Conservation (phyloP, 2,113 vertebrate species). For the Cinclus cinclus region DNA sequence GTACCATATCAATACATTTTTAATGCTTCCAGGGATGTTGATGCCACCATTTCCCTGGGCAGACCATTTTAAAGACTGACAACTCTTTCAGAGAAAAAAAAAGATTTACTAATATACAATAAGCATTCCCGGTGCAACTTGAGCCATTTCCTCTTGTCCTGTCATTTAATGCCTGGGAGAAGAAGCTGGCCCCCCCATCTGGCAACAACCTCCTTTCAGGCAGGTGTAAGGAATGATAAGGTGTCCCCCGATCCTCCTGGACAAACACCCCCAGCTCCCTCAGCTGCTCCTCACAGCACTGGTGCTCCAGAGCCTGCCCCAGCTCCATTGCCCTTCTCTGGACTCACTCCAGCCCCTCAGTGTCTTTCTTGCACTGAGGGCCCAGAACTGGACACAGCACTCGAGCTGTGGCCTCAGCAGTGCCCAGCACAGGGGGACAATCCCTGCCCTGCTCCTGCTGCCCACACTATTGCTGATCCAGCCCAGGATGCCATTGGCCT, state of each 20-base stretch:
- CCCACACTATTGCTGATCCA: background rate
- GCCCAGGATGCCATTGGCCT: background rate
- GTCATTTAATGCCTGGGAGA: background rate
- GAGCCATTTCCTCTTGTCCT: background rate
- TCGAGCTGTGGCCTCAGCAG: rapidly evolving
- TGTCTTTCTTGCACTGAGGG: rapidly evolving
- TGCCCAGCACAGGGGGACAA: background rate
- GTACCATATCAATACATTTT: background rate
- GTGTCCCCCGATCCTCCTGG: background rate
- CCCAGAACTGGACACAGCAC: rapidly evolving
- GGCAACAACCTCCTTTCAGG: background rate
- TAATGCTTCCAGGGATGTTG: background rate
- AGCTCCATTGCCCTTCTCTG: rapidly evolving
- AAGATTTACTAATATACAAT: background rate
- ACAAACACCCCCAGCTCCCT: rapidly evolving
- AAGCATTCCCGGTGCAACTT: background rate
- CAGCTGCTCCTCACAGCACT: rapidly evolving
- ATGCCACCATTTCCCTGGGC: background rate
- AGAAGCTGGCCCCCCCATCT: background rate
- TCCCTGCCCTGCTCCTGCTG: background rate
- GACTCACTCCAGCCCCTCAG: background rate
- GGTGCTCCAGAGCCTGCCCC: background rate
- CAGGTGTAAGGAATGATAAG: too few relatives aligned
- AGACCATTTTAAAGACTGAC: background rate
- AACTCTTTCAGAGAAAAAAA: background rate